phyloP scores from a whole-genome alignment of 2,113 vertebrate genomes.

The Phyllopteryx taeniolatus region DNA sequence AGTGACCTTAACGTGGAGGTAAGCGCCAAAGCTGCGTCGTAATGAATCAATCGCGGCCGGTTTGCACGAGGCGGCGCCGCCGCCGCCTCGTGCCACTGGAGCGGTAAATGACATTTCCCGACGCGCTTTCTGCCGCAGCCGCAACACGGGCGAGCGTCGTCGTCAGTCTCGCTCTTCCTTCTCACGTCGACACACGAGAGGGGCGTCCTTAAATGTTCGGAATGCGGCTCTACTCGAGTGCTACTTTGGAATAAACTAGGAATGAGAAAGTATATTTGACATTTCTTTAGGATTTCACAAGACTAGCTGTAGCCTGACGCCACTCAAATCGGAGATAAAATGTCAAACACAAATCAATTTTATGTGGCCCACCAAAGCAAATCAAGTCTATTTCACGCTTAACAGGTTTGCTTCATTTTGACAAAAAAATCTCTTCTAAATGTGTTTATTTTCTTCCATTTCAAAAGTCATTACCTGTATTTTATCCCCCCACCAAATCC shows the following conservation, averaged over 20 bases:
- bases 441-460: too few relatives aligned
- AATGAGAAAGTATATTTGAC: not conserved
- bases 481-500: too few relatives aligned
- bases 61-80: too few relatives aligned
- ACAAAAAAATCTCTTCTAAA: too few relatives aligned
- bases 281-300: not conserved
- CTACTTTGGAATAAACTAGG: not conserved
- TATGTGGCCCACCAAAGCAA: too few relatives aligned
- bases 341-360: too few relatives aligned
- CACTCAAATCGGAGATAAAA: not conserved
- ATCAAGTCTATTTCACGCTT: too few relatives aligned
- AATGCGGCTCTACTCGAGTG: not conserved
- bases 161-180: not conserved
- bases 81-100: not conserved
- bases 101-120: slow-evolving; percentile 30
- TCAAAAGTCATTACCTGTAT: too few relatives aligned
- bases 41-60: slow-evolving; percentile 23
- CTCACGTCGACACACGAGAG: not conserved
- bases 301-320: not conserved
- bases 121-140: not conserved
- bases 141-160: not conserved
- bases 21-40: not conserved
- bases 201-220: not conserved
- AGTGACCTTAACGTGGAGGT: slow-evolving; percentile 10
- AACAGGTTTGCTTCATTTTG: too few relatives aligned